A percentile compares a stretch with the other conserved stretches of the same genome.
These are phyloP conservation scores for Uria lomvia DNA, from an alignment of 2,113 vertebrate genomes.

Conservation along the genomic window DNA sequence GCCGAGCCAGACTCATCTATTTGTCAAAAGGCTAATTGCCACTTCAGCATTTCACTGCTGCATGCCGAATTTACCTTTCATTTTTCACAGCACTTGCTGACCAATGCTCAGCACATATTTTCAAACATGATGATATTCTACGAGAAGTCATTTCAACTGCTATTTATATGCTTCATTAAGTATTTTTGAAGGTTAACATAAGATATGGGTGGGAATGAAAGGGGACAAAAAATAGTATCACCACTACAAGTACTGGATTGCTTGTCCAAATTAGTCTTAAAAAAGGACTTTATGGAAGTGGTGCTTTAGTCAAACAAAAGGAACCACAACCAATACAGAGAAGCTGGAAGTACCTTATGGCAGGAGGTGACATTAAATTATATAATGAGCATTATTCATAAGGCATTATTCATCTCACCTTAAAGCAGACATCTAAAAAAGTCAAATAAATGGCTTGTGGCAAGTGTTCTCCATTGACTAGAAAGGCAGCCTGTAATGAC, in stretches of 20 bases:
- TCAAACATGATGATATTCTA: not conserved
- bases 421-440: not conserved
- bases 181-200: not conserved
- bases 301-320: not conserved
- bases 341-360: not conserved
- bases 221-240: not conserved
- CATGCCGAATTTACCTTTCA: not conserved
- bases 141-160: not conserved
- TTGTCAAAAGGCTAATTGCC: constrained; percentile 19
- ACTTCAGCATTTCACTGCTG: not conserved
- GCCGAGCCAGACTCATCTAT: not conserved
- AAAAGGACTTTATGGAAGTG: not conserved
- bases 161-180: not conserved
- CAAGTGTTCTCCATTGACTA: not conserved
- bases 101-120: not conserved
- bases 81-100: constrained; percentile 5
- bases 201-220: not conserved
- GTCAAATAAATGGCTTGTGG: not conserved
- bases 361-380: not conserved
- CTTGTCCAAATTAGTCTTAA: not conserved
- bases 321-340: not conserved
- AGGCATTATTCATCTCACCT: not conserved
- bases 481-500: not conserved
- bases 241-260: not conserved
- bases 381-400: not conserved